Conservation (phyloP, 2,888 invertebrate genomes). For the Polia nebulosa region DNA sequence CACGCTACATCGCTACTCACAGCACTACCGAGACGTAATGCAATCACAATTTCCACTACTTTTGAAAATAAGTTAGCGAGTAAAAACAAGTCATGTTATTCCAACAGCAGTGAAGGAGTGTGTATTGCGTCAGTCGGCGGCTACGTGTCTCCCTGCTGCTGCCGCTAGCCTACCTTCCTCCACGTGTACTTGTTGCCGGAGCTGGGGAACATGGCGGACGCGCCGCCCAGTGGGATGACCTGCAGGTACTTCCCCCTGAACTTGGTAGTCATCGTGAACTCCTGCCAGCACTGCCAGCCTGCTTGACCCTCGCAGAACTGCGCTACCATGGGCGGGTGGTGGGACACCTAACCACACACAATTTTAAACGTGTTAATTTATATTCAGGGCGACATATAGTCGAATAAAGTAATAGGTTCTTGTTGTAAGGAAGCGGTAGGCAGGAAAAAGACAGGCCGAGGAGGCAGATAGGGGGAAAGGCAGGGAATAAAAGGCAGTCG, state of each 20-base stretch:
- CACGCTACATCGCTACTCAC: slow-evolving; percentile 6
- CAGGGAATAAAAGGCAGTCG: too few relatives aligned
- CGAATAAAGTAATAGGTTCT: too few relatives aligned
- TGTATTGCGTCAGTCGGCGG: slow-evolving; percentile 7
- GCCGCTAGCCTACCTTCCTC: slow-evolving; percentile 93
- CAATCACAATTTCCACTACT: slow-evolving; percentile 7
- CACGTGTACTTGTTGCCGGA: slow-evolving; percentile 98
- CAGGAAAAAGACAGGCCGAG: too few relatives aligned
- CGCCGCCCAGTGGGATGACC: slow-evolving; percentile 94
- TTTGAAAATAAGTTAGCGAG: not conserved
- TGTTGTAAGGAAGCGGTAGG: too few relatives aligned
- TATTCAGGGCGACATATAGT: slow-evolving; percentile 35
- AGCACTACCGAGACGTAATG: slow-evolving; percentile 19
- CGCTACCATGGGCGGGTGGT: slow-evolving; percentile 99
- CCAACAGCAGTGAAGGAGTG: not conserved
- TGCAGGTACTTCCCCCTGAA: slow-evolving; percentile 99
- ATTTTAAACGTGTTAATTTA: slow-evolving; percentile 62
- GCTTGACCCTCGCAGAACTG: slow-evolving; percentile 97
- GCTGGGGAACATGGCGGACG: slow-evolving; percentile 92
- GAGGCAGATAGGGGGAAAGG: too few relatives aligned
- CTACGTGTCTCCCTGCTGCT: slow-evolving; percentile 9
- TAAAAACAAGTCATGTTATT: not conserved
- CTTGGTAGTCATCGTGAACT: slow-evolving; percentile 99
- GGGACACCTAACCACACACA: slow-evolving; percentile 93
- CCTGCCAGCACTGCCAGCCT: slow-evolving; percentile 99